Percentiles rank a stretch among this genome's conserved stretches.
phyloP scores from a whole-genome alignment of 2,888 invertebrate species.

The Apamea sordens region DNA sequence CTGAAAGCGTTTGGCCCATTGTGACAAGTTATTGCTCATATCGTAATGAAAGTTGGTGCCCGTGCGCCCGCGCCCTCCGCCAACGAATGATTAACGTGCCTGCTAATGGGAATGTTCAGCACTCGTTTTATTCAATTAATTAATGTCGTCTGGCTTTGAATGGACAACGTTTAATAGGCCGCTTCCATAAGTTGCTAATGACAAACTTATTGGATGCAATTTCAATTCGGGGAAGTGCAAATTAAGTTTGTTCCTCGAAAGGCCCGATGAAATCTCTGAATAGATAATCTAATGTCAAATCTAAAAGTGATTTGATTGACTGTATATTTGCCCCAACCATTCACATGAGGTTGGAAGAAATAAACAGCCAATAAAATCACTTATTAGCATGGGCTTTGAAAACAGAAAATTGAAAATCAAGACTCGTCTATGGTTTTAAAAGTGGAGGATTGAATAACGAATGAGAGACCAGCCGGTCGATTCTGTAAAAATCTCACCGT shows the following conservation, averaged over 20 bases:
- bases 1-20: constrained; percentile 68
- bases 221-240: background rate
- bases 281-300: background rate
- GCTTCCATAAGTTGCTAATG: constrained; percentile 2
- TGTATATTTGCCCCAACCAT: background rate
- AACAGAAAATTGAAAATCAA: background rate
- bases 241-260: background rate
- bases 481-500: too few relatives aligned
- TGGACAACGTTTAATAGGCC: constrained; percentile 14
- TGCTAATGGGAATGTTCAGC: constrained; percentile 70
- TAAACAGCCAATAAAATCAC: background rate
- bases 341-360: background rate
- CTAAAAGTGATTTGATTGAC: background rate
- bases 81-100: constrained; percentile 67
- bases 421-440: background rate
- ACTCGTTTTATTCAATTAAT: constrained; percentile 71
- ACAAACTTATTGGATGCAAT: constrained; percentile 26
- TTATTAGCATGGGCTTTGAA: background rate
- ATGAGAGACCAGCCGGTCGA: background rate
- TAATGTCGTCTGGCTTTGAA: constrained; percentile 57
- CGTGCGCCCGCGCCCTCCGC: constrained; percentile 48
- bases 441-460: background rate
- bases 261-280: background rate
- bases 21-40: constrained; percentile 71
- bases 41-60: constrained; percentile 69